Conservation (phyloP, 1,140 invertebrate genomes). For the Myzus persicae region DNA sequence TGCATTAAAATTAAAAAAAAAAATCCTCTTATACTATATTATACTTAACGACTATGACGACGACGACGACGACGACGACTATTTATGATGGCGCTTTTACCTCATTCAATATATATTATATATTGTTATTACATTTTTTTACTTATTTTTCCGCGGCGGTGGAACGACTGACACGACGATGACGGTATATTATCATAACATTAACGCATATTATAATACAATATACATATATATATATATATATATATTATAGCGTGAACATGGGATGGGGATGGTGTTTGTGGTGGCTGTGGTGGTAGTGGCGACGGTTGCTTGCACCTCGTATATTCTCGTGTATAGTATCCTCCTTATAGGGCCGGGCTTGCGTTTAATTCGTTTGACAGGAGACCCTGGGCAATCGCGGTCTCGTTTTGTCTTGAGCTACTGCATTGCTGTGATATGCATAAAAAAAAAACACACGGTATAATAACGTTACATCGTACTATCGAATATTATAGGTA, state of each 20-base stretch:
- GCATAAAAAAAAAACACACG: neutral
- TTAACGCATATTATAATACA: neutral
- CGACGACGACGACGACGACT: neutral
- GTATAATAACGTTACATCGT: neutral
- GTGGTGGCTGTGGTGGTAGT: neutral
- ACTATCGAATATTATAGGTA: neutral
- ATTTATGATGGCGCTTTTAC: neutral
- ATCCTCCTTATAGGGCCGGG: constrained; percentile 33
- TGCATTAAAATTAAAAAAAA: neutral
- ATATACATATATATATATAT: too few species aligned
- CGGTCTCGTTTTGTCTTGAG: constrained; percentile 48
- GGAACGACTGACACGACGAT: neutral
- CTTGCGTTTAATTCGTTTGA: constrained; percentile 50
- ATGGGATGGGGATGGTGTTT: neutral
- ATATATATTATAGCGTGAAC: neutral
- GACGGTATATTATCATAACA: neutral
- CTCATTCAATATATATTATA: neutral
- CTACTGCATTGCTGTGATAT: constrained; percentile 43
- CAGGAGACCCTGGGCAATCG: constrained; percentile 46
- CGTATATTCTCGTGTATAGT: neutral
- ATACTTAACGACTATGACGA: neutral
- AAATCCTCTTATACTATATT: neutral
- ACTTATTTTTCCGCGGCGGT: neutral
- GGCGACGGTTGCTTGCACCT: neutral
- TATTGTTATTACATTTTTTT: neutral